These are phyloP conservation scores for Sarcophaga subvicina DNA, from an alignment of 2,888 invertebrate species.

Conservation along the genomic window DNA sequence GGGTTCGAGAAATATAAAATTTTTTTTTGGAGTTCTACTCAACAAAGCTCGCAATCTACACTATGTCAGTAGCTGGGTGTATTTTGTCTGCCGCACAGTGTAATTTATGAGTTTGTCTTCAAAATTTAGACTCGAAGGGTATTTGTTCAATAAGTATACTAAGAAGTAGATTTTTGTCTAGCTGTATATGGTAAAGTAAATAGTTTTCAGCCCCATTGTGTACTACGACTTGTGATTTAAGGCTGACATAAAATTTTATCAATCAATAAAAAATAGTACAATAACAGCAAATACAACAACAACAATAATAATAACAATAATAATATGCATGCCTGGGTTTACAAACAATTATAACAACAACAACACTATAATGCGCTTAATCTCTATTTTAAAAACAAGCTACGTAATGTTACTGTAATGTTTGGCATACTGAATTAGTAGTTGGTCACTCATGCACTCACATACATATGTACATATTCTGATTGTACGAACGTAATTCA, in stretches of 20 bases:
- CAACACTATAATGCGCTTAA: neutral
- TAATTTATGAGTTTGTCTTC: too few relatives aligned
- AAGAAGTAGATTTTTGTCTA: too few relatives aligned
- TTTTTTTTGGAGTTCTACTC: too few relatives aligned
- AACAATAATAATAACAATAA: conserved; percentile 10
- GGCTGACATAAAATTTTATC: conserved; percentile 51
- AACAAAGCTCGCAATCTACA: too few relatives aligned
- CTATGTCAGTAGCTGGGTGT: too few relatives aligned
- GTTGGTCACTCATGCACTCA: conserved; percentile 4
- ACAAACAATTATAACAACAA: neutral
- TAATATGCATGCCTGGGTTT: conserved; percentile 7
- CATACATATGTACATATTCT: neutral
- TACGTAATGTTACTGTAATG: conserved; percentile 55
- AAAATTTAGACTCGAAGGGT: too few relatives aligned
- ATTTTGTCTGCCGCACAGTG: too few relatives aligned
- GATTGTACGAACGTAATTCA: conserved; percentile 19
- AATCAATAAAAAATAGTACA: conserved; percentile 15
- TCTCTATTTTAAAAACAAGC: conserved; percentile 42
- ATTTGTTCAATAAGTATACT: too few relatives aligned
- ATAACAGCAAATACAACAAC: conserved; percentile 3
- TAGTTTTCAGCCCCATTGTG: conserved; percentile 1
- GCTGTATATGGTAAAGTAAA: neutral
- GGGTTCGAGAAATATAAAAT: too few relatives aligned
- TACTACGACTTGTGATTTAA: conserved; percentile 1
- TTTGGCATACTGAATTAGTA: conserved; percentile 58